phyloP scores from a whole-genome alignment of 2,113 vertebrate genomes.

The Mobula birostris region DNA sequence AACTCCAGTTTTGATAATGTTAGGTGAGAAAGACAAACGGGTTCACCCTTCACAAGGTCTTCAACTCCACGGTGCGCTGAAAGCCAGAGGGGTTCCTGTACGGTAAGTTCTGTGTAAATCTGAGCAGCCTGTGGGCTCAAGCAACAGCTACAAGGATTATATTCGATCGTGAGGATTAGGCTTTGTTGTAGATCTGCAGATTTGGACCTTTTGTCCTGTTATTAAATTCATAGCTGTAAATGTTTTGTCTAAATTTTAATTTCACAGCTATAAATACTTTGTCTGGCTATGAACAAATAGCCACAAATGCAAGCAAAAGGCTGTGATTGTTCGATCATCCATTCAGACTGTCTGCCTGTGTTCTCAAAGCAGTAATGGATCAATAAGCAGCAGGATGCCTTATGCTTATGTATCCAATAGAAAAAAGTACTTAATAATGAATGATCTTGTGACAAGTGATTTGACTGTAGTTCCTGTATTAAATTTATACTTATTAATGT shows the following conservation, averaged over 20 bases:
- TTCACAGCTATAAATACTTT: neutral
- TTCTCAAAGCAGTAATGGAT: neutral
- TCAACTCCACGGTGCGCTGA: constrained; percentile 82
- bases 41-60: constrained; percentile 83
- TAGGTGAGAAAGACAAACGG: constrained; percentile 82
- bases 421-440: neutral
- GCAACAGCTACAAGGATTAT: neutral
- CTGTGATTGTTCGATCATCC: neutral
- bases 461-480: neutral
- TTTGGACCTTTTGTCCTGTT: neutral
- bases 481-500: neutral
- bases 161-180: neutral
- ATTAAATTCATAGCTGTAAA: neutral
- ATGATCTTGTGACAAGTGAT: neutral
- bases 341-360: neutral
- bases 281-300: neutral
- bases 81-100: constrained; percentile 65
- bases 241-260: no score
- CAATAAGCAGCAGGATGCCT: neutral
- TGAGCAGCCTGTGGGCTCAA: neutral
- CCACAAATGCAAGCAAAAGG: neutral
- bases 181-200: neutral
- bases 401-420: neutral
- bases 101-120: constrained; percentile 59
- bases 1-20: constrained; percentile 72